Base-by-base conservation (phyloP, 2,888 invertebrate genomes). In the Zygothrica quintamaculata region DNA sequence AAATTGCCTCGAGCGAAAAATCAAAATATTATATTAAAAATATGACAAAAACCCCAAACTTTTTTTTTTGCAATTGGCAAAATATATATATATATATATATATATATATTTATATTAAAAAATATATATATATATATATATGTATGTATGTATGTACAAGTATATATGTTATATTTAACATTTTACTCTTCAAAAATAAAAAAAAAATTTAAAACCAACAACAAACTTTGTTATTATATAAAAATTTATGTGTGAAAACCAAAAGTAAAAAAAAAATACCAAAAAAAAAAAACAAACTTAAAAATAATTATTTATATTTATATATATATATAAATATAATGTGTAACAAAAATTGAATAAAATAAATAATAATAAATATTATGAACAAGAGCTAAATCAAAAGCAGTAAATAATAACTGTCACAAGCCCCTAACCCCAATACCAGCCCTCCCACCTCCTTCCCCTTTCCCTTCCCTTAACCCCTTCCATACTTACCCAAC, bases 31-130 rank as follows among this genome's bases (percentile, higher is more conserved):
- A 76, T 75, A 77, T 68, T 61, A 84, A 76, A 84, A 76, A 82
- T 77, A 77, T 65, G 66, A 60, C 31, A 77, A 76, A 44, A 61
- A 66, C 51, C 66, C 52, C 56, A 52, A 22, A n/a, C n/a, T 22
- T 29, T 75, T 71, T 78, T 73, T 78, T 84, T 84, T 74, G 74
- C 74, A 74, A 78, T 79, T 79, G 85, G 81, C 85, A 79, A 84
- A n/a, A n/a, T n/a, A n/a, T n/a, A 77, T 61, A 69, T 55, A 76
- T 46, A 71, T 58, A 62, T 59, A 66, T 42, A 60, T 43, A 62
- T 62, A 46, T 43, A 52, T 62, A 60, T 64, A 62, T 26, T 25
- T 39, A 51, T 51, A 62, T 62, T 51, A 40, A 33, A 25, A 51
- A 43, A 59, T 47, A 62, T 12, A 48, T 33, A 43, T 40, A 46